These are phyloP conservation scores for Protaetia brevitarsis DNA, from an alignment of 1,140 invertebrate genomes.

Conservation along the genomic window DNA sequence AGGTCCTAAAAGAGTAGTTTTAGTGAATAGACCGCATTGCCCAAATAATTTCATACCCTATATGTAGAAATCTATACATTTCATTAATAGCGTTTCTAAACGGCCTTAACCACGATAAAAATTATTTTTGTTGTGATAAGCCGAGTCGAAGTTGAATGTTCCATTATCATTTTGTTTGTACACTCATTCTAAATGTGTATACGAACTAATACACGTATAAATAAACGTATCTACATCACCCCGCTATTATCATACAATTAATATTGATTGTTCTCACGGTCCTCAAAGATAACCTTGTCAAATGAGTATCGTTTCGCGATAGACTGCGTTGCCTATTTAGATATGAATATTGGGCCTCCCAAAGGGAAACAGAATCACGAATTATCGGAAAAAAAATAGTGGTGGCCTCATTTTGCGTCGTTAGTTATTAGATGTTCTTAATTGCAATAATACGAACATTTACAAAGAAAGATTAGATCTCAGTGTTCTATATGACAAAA, in stretches of 20 bases:
- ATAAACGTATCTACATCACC: neutral
- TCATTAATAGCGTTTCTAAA: neutral
- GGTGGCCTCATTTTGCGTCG: too few species aligned
- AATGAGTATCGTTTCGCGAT: slow-evolving; percentile 1
- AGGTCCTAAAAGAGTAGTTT: too few species aligned
- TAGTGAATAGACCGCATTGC: too few species aligned
- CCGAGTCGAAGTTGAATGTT: neutral
- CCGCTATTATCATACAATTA: slow-evolving; percentile 7
- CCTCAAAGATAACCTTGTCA: slow-evolving; percentile 14
- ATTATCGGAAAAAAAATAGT: neutral
- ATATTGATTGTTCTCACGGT: slow-evolving; percentile 12
- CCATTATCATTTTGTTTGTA: slow-evolving; percentile 1
- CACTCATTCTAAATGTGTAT: neutral
- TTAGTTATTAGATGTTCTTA: too few species aligned
- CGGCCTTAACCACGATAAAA: neutral
- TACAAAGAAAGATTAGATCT: too few species aligned
- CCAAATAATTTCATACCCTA: too few species aligned
- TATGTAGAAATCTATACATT: too few species aligned
- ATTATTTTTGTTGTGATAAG: slow-evolving; percentile 8
- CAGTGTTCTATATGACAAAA: too few species aligned
- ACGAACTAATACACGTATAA: neutral
- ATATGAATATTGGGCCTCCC: neutral
- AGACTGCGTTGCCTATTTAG: neutral
- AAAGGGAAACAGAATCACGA: neutral
- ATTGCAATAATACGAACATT: too few species aligned